Evolutionary conservation across 2,797 vertebrate genomes (phyloP), one percentile per base, ranked within the genome.

Genomic region (Microhierax caerulescens): DNA sequence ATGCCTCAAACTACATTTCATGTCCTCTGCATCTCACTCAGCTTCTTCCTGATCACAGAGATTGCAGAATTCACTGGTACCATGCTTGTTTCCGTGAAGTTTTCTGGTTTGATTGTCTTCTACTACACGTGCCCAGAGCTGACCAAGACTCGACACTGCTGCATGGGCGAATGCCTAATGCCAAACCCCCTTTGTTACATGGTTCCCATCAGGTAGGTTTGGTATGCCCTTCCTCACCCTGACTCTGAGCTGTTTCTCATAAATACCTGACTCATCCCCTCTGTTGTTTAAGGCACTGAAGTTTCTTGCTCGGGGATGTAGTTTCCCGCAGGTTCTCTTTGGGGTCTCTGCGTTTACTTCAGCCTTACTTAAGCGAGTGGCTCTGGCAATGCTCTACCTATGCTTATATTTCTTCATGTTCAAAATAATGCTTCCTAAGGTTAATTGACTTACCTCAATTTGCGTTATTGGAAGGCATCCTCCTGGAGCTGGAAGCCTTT

Each of bases 281-380:
- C 48, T 0, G 0, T 13, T 91, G 19, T 64, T 63, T 24, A 48
- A 79, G 25, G 23, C 50, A 25, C 48, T 8, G 1, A 39, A 27
- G 39, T 85, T 81, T 63, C 43, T 70, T n/a, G 36, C 24, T 28
- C 10, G 8, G 28, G 18, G 39, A 7, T 64, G 27, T 45, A 10
- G 53, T 77, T 88, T 90, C 51, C 60, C 13, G 18, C 5, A 0
- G 8, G 24, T 70, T 74, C 8, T 68, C 37, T 88, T 57, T 61
- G 43, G 32, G 19, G n/a, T 88, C 39, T 84, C 32, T 45, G 36
- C 6, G 32, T 41, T 13, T 67, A 54, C 19, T 85, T 53, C 41
- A 72, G 39, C 36, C 34, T 78, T 67, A 25, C n/a, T 60, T 80
- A 27, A 81, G 12, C 39, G 54, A 30, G 39, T 37, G 60, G 22